These are phyloP conservation scores for Gisinianus flammeolus DNA, from an alignment of 2,888 invertebrate genomes.

Conservation along the genomic window DNA sequence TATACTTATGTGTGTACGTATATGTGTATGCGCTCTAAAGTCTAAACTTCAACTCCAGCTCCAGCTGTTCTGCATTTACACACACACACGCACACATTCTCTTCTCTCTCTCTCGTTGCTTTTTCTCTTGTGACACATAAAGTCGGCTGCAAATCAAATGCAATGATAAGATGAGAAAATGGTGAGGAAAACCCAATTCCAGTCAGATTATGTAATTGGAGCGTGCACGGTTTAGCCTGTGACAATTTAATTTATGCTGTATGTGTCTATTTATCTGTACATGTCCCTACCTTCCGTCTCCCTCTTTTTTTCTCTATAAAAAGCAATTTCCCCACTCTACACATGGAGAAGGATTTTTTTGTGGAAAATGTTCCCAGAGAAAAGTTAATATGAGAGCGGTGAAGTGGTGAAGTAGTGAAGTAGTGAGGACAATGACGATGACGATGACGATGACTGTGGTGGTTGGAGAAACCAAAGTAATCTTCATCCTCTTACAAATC, in stretches of 20 bases:
- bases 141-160: neutral
- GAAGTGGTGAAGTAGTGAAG: neutral
- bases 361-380: neutral
- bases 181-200: neutral
- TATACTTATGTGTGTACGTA: too few relatives aligned
- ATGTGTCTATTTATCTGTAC: neutral
- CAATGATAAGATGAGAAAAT: neutral
- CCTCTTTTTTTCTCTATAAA: neutral
- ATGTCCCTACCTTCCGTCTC: neutral
- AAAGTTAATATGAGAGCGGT: neutral
- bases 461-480: too few relatives aligned
- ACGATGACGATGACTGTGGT: too few relatives aligned
- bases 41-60: too few relatives aligned
- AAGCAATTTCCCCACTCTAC: too few relatives aligned
- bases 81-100: neutral
- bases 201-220: conserved; percentile 12
- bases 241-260: conserved; percentile 13
- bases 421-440: too few relatives aligned
- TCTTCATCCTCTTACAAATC: neutral
- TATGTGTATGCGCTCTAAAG: too few relatives aligned
- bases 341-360: too few relatives aligned
- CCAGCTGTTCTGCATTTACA: too few relatives aligned
- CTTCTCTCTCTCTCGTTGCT: neutral
- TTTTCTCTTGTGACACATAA: neutral
- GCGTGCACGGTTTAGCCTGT: neutral